phyloP scores from a whole-genome alignment of 2,797 vertebrate genomes.

The Anas bahamensis region DNA sequence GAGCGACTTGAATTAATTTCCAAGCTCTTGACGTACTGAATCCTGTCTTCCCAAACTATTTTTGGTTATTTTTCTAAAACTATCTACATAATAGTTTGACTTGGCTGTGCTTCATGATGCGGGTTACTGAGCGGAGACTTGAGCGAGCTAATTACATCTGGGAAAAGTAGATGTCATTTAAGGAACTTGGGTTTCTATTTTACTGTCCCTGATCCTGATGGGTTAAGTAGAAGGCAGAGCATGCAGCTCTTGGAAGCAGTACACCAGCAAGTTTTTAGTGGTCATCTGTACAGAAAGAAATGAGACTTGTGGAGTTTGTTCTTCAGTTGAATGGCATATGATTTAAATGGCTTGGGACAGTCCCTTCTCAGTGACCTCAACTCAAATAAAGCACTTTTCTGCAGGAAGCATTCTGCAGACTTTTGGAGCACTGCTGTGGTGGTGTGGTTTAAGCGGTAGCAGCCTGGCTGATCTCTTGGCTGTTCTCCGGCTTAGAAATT shows the following conservation, averaged over 20 bases:
- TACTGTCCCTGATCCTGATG: rapidly evolving
- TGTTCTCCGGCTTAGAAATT: background rate
- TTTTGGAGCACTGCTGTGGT: background rate
- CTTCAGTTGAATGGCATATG: rapidly evolving
- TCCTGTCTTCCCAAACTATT: background rate
- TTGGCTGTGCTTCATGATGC: background rate
- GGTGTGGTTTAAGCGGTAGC: background rate
- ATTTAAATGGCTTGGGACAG: background rate
- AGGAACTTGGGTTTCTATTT: background rate
- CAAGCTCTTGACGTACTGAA: background rate
- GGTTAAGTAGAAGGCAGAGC: background rate
- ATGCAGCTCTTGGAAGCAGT: background rate
- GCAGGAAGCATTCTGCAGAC: background rate
- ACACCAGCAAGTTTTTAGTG: background rate
- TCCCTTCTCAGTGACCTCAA: background rate
- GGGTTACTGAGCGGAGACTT: background rate
- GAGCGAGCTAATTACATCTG: background rate
- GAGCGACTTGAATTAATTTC: background rate
- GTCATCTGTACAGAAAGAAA: background rate
- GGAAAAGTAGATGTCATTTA: background rate
- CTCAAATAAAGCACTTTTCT: background rate
- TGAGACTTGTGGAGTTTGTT: rapidly evolving
- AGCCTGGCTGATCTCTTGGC: background rate
- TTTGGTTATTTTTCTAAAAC: background rate
- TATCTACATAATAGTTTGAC: rapidly evolving